Evolutionary conservation across 2,888 invertebrate genomes (phyloP).

Genomic region (Exocentrus adspersus): DNA sequence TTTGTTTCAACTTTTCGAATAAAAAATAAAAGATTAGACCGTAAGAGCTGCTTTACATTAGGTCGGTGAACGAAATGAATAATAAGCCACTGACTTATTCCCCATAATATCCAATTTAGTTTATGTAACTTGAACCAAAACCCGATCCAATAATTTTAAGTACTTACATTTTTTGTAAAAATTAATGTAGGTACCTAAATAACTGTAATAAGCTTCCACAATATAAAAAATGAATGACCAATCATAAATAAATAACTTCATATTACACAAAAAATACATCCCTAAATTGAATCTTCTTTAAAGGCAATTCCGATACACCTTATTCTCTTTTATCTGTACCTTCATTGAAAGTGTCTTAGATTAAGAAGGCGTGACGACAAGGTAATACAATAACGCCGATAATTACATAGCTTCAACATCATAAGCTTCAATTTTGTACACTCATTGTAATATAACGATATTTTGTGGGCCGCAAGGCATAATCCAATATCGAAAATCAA

Average conservation of each 20-base stretch:
- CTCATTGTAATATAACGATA: not conserved
- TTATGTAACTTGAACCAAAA: too few species aligned
- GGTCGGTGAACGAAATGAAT: too few species aligned
- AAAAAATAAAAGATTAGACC: too few species aligned
- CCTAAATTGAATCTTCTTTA: not conserved
- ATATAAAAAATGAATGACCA: too few species aligned
- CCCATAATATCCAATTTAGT: too few species aligned
- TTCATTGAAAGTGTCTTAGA: not conserved
- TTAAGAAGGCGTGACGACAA: not conserved
- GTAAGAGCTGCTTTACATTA: too few species aligned
- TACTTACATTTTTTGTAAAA: too few species aligned
- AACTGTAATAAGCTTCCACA: too few species aligned
- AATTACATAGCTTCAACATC: not conserved
- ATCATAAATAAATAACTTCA: not conserved
- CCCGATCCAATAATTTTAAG: too few species aligned
- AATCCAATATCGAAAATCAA: not conserved
- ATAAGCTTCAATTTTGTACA: not conserved
- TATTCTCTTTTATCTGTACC: not conserved
- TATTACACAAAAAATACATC: not conserved
- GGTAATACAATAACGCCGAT: not conserved
- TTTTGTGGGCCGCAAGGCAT: not conserved
- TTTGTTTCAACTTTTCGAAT: too few species aligned
- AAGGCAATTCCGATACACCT: not conserved
- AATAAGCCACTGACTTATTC: too few species aligned
- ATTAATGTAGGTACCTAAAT: too few species aligned